These are phyloP conservation scores for Iguana delicatissima DNA, from an alignment of 2,797 vertebrate genomes.

Conservation along the genomic window DNA sequence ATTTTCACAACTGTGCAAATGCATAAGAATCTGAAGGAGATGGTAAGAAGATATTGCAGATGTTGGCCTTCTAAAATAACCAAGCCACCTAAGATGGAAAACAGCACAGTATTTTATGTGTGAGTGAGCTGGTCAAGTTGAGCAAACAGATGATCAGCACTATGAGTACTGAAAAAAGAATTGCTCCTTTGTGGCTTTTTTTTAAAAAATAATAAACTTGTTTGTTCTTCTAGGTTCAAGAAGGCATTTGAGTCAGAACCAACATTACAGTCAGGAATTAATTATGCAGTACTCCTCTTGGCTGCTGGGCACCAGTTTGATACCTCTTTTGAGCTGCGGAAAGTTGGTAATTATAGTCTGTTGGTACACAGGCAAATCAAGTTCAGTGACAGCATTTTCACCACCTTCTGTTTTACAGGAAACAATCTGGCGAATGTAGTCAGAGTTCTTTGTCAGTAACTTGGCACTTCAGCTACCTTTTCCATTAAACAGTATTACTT, in stretches of 20 bases:
- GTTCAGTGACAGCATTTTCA: slow-evolving; percentile 19
- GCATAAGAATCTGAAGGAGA: slow-evolving; percentile 42
- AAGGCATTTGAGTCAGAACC: slow-evolving; percentile 98
- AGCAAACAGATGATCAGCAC: slow-evolving; percentile 75
- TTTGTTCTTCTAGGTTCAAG: slow-evolving; percentile 89
- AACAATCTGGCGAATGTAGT: slow-evolving; percentile 24
- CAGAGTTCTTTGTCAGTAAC: slow-evolving; percentile 12
- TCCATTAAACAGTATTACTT: slow-evolving; percentile 9
- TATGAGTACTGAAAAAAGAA: slow-evolving; percentile 45
- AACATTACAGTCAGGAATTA: slow-evolving; percentile 96
- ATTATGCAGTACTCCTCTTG: slow-evolving; percentile 95
- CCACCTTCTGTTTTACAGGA: background rate
- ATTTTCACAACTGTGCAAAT: background rate
- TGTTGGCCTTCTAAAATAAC: slow-evolving; percentile 70
- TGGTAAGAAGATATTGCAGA: slow-evolving; percentile 53
- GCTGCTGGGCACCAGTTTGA: slow-evolving; percentile 97
- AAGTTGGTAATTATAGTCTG: slow-evolving; percentile 91
- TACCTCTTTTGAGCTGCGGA: slow-evolving; percentile 96
- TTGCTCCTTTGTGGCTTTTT: slow-evolving; percentile 40
- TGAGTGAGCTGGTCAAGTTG: slow-evolving; percentile 63
- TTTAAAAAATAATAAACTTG: slow-evolving; percentile 69
- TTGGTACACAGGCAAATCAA: slow-evolving; percentile 63
- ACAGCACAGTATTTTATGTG: slow-evolving; percentile 70
- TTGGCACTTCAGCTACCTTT: slow-evolving; percentile 37
- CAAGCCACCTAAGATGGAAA: slow-evolving; percentile 63